Evolutionary conservation across 2,797 vertebrate species (phyloP).

Genomic region (Myoxocephalus aenaeus): DNA sequence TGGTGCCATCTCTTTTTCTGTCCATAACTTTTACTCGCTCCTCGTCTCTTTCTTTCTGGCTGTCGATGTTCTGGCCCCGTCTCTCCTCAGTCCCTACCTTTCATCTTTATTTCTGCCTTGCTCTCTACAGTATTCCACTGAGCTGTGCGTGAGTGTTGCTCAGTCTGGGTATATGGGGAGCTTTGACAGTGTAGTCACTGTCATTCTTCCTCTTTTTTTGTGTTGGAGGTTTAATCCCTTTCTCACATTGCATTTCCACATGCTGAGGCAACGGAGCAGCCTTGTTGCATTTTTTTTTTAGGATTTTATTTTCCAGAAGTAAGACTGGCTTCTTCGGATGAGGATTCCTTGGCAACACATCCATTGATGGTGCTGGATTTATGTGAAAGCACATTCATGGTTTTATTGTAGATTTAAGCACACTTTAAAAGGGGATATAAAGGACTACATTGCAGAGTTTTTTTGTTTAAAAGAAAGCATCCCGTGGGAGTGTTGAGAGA

Average conservation of each 20-base stretch:
- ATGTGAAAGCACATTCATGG: slow-evolving; percentile 67
- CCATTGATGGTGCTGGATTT: slow-evolving; percentile 65
- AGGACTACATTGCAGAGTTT: slow-evolving; percentile 49
- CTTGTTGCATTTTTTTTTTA: slow-evolving; percentile 29
- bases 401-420: slow-evolving; percentile 70
- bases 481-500: slow-evolving; percentile 37
- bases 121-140: slow-evolving; percentile 62
- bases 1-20: slow-evolving; percentile 49
- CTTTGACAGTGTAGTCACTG: slow-evolving; percentile 56
- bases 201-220: slow-evolving; percentile 54
- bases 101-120: slow-evolving; percentile 40
- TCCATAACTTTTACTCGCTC: slow-evolving; percentile 62
- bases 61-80: slow-evolving; percentile 30
- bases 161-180: slow-evolving; percentile 49
- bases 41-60: slow-evolving; percentile 41
- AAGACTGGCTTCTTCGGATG: slow-evolving; percentile 43
- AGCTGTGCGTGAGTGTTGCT: slow-evolving; percentile 49
- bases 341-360: slow-evolving; percentile 61
- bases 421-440: slow-evolving; percentile 65
- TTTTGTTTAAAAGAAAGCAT: slow-evolving; percentile 41
- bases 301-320: slow-evolving; percentile 51
- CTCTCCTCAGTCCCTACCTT: slow-evolving; percentile 25
- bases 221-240: slow-evolving; percentile 72
- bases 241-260: slow-evolving; percentile 74
- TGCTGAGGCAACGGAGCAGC: slow-evolving; percentile 61